Evolutionary conservation across 2,113 vertebrate genomes (phyloP), one percentile per base, ranked within the genome.

Genomic region (Cavia porcellus): DNA sequence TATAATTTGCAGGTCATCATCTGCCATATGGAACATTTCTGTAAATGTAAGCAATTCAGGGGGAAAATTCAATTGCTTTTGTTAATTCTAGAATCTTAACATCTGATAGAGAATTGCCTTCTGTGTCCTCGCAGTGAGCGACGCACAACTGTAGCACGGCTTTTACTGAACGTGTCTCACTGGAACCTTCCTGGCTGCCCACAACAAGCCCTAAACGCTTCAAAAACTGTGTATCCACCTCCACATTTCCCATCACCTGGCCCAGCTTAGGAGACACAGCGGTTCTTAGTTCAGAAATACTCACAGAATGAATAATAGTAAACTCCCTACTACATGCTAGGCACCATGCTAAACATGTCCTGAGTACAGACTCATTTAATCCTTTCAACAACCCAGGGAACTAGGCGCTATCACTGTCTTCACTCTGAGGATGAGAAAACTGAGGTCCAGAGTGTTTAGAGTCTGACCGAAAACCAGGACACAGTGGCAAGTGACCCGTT

Each of bases 21-120:
- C 80, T 77, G 77, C 77, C 90, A 35, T 55, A 68, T 66, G n/a
- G 30, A 72, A 94, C 52, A 92, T 47, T 85, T 79, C 85, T 91
- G 13, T 86, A 42, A 88, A 70, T 45, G 25, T 52, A 82, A 85
- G 57, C 74, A 28, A 90, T 28, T 64, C 9, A 4, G 45, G 3
- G 24, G 68, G 19, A 30, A n/a, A 61, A 81, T 45, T 62, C 89
- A 25, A 47, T 80, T 24, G 61, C 64, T 80, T 93, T 94, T 57
- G 47, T 70, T 85, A 82, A 72, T 90, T 81, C 68, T 50, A 12
- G 35, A 64, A 52, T 95, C 59, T 70, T 45, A 64, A 12, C 59
- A 50, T 55, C 19, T 82, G 12, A 62, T 35, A 22, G 82, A 84
- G 62, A 95, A 85, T 20, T 52, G 30, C 57, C 88, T n/a, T 64